These are phyloP conservation scores for Leucania comma DNA, from an alignment of 2,888 invertebrate genomes.

Conservation along the genomic window DNA sequence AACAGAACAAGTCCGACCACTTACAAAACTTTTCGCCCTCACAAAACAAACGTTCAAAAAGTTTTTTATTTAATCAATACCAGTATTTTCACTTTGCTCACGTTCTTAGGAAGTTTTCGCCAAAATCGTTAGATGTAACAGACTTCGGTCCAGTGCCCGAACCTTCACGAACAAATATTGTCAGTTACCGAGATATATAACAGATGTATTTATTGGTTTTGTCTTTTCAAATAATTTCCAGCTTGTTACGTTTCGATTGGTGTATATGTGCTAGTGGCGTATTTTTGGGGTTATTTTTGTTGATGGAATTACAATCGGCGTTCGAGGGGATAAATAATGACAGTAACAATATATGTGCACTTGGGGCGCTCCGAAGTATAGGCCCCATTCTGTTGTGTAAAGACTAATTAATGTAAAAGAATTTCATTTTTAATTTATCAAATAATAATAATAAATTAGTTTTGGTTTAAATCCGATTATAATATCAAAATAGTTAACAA, in stretches of 20 bases:
- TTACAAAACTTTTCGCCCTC: constrained; percentile 24
- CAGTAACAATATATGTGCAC: neutral
- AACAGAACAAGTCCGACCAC: constrained; percentile 26
- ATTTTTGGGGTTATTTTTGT: constrained; percentile 4
- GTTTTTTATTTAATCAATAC: constrained; percentile 49
- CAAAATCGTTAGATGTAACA: constrained; percentile 25
- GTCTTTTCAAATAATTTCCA: constrained; percentile 52
- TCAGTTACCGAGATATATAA: constrained; percentile 14
- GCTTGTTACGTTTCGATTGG: constrained; percentile 22
- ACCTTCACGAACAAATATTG: constrained; percentile 43
- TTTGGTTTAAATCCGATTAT: neutral
- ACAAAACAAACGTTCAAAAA: constrained; percentile 35
- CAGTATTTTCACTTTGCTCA: constrained; percentile 33
- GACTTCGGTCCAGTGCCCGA: constrained; percentile 15
- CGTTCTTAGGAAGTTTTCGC: constrained; percentile 33
- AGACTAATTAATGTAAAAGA: too few species aligned
- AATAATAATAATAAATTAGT: constrained; percentile 5
- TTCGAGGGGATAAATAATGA: constrained; percentile 14
- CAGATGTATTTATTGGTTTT: constrained; percentile 52
- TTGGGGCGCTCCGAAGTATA: too few species aligned
- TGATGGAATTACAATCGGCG: neutral
- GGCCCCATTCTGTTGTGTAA: too few species aligned
- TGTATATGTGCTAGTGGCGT: constrained; percentile 15
- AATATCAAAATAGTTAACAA: too few species aligned
- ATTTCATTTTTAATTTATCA: too few species aligned